Evolutionary conservation across 2,797 vertebrate genomes (phyloP), one percentile per base, ranked within the genome.

Genomic region (Amazona finschi): DNA sequence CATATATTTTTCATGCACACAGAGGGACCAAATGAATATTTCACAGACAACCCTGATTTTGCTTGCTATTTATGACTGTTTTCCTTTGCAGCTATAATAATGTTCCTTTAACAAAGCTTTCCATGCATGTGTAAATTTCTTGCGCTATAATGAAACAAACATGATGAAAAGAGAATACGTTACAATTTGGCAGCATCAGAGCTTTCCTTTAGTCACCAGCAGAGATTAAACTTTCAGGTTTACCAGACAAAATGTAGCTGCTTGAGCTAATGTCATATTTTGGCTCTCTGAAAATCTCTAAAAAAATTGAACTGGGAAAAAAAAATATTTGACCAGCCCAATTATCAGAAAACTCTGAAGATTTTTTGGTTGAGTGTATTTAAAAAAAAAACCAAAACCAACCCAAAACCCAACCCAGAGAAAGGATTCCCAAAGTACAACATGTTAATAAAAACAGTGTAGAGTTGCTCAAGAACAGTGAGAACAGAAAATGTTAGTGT

Each of bases 401-500:
- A 49, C 1, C n/a, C n/a, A 58, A 41, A 78, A 38, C 16, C 19
- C 17, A 28, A 58, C 22, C n/a, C 7, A 70, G 11, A 60, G 22
- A 88, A 94, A 67, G 17, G 57, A 75, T 85, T 60, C 27, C 18
- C 38, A 33, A 95, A 81, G 15, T 62, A 58, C n/a, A 80, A 60
- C 2, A 28, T 15, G 12, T n/a, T 84, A 72, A 74, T 71, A 77
- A 85, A 88, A 87, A 5, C 13, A 30, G 49, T 47, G 8, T 53
- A 67, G 62, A 76, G 77, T 38, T 84, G 65, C 71, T 87, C 7
- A 57, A 64, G 36, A 83, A 86, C 47, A 50, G 14, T 27, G 44
- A 64, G 61, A 90, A 77, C 74, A 71, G 70, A 93, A 92, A 93
- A 95, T 21, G 13, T 85, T 85, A 75, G 55, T 47, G 73, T 24